Base-by-base conservation (phyloP, 2,888 invertebrate genomes). In the Latheticus oryzae region DNA sequence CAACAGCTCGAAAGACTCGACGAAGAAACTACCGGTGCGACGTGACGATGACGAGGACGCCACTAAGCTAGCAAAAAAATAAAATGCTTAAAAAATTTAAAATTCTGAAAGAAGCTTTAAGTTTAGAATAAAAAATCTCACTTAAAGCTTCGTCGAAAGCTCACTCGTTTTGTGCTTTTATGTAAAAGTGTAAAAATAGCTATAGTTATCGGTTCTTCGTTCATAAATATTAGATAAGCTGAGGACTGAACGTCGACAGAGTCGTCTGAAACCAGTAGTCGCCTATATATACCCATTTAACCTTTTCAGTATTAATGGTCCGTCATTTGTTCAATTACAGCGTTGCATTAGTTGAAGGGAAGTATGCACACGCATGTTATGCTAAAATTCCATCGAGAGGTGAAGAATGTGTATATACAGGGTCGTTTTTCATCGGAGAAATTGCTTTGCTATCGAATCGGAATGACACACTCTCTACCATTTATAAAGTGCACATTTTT, bases 291-390 rank as follows among this genome's bases (percentile, higher is more conserved):
- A 38, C 52, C 45, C 51, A 58, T 58, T 45, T 58, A 45, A 53
- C 58, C 51, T 53, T 58, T 58, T 58, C 45, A 58, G 37, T 57
- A 58, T 51, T 58, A 58, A 58, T 58, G 35, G 58, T 42, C 52
- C 47, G 40, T 58, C 58, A 58, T 58, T 58, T 52, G 51, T 57
- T 43, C 57, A 37, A 50, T 24, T 58, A 43, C 47, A 24, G 40
- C 33, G 38, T 35, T 35, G 47, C 47, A 47, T 47, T 16, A 35
- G 47, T 47, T 43, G 47, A 53, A 40, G 52, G 33, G 52, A 58
- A 35, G 45, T 23, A 38, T 40, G 53, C 58, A 40, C 52, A 37
- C 51, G 52, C 51, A 47, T 38, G 30, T 38, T 37, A 48, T 52
- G 35, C 40, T 16, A 15, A 40, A n/a, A 50, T 50, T 50, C 38